phyloP scores from a whole-genome alignment of 2,797 vertebrate species.

The Enteromius radiatus region DNA sequence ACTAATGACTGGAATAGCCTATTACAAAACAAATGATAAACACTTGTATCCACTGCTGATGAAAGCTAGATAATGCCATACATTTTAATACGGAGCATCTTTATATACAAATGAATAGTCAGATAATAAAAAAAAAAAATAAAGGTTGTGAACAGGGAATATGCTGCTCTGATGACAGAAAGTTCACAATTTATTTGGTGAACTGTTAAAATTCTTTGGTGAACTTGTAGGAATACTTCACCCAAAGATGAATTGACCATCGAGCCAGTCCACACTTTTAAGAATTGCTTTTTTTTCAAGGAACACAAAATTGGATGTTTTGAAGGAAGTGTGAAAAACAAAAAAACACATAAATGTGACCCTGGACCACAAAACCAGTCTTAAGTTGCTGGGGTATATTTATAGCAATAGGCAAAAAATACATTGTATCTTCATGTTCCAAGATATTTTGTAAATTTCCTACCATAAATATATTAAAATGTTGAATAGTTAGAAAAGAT shows the following conservation, averaged over 20 bases:
- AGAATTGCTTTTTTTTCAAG: neutral
- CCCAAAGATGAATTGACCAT: neutral
- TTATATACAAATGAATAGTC: neutral
- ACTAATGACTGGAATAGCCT: neutral
- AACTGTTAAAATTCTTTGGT: no score
- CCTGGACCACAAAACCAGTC: no score
- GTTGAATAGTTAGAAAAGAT: no score
- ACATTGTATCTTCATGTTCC: no score
- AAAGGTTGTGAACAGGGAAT: neutral
- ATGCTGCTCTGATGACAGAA: no score
- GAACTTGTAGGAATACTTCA: neutral
- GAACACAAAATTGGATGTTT: neutral
- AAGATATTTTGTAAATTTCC: no score
- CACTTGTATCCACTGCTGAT: neutral
- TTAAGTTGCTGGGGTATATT: no score
- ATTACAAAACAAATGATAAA: slow-evolving; percentile 13
- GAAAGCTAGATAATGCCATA: slow-evolving; percentile 4
- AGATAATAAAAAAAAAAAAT: neutral
- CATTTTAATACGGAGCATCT: neutral
- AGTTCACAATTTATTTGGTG: no score
- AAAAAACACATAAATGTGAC: no score
- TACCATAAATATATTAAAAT: no score
- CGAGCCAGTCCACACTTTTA: neutral
- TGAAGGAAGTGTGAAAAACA: no score
- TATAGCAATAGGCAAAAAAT: no score